Percentiles rank a stretch among this genome's conserved stretches.
These are phyloP conservation scores for Syrmaticus mikado DNA, from an alignment of 2,113 vertebrate species.

Conservation along the genomic window DNA sequence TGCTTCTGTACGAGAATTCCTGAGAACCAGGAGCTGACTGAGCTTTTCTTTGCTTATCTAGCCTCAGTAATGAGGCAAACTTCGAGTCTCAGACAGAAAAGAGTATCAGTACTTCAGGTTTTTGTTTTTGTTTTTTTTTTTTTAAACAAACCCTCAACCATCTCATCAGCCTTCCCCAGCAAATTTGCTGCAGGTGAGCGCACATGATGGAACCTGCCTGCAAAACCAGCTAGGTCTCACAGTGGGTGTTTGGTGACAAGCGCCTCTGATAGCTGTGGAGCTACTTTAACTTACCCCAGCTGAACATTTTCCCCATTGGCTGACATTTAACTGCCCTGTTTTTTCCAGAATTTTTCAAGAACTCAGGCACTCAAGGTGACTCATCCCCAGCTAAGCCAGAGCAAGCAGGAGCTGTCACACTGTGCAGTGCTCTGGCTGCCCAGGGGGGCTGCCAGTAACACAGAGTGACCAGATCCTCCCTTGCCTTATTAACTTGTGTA, in stretches of 20 bases:
- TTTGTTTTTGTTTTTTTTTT: no score
- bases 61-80: neutral
- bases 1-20: neutral
- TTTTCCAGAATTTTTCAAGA: constrained; percentile 33
- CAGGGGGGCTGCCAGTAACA: neutral
- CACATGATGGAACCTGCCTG: neutral
- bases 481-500: neutral
- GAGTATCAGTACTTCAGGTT: neutral
- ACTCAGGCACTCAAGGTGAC: constrained; percentile 33
- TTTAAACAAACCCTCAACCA: neutral
- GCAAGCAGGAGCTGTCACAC: neutral
- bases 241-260: neutral
- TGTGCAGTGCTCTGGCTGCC: fast-evolving
- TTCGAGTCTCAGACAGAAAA: neutral
- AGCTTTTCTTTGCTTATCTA: neutral
- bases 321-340: constrained; percentile 37
- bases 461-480: neutral
- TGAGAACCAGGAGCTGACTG: neutral
- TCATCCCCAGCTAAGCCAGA: neutral
- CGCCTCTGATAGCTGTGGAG: neutral
- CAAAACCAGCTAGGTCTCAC: neutral
- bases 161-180: neutral
- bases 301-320: neutral
- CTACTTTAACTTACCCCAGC: neutral
- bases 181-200: neutral